Percentiles rank a stretch among this genome's conserved stretches.
phyloP scores from a whole-genome alignment of 2,888 invertebrate species.

The Abrostola tripartita region DNA sequence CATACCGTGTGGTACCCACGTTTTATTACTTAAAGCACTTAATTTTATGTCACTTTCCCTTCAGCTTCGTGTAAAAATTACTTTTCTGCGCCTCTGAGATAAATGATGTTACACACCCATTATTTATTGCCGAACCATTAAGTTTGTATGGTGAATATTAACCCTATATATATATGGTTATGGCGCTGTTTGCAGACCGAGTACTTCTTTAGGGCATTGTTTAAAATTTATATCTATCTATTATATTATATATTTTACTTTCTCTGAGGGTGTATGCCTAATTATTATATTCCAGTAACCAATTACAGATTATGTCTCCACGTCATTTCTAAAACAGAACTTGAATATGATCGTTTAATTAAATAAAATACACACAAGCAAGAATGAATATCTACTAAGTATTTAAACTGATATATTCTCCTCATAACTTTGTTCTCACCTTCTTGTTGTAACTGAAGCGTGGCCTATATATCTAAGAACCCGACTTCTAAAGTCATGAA shows the following conservation, averaged over 20 bases:
- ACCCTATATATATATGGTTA: not conserved
- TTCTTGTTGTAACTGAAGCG: too few species aligned
- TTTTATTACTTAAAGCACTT: conserved; percentile 62
- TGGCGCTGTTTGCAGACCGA: not conserved
- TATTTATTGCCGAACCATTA: conserved; percentile 24
- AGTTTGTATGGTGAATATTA: conserved; percentile 11
- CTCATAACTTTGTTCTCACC: too few species aligned
- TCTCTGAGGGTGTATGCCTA: too few species aligned
- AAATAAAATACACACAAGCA: too few species aligned
- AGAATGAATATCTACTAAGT: too few species aligned
- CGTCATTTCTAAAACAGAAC: too few species aligned
- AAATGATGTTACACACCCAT: conserved; percentile 24
- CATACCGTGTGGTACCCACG: conserved; percentile 28
- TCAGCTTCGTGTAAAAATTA: conserved; percentile 29
- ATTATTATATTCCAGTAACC: too few species aligned
- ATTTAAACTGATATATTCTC: too few species aligned
- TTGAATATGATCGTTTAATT: too few species aligned
- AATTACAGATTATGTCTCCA: too few species aligned
- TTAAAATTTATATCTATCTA: not conserved
- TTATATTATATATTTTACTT: too few species aligned
- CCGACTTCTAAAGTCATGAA: conserved; percentile 46
- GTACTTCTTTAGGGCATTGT: not conserved
- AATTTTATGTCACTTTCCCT: conserved; percentile 54
- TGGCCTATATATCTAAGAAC: too few species aligned
- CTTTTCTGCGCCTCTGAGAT: conserved; percentile 24